These are phyloP conservation scores for Rotaria socialis DNA, from an alignment of 2,888 invertebrate genomes.

Conservation along the genomic window DNA sequence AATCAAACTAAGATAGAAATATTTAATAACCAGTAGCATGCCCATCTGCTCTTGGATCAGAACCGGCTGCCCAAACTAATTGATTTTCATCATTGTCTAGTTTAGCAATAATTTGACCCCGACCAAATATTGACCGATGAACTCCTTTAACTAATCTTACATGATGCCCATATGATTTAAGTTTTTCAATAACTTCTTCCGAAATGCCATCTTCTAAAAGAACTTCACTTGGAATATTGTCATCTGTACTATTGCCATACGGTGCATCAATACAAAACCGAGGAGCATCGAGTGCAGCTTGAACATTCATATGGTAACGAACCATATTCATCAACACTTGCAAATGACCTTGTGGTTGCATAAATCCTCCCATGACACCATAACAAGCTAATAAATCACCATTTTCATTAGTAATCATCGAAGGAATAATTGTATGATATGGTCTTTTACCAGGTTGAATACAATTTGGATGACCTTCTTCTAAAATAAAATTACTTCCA, in stretches of 20 bases:
- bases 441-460: slow-evolving; percentile 55
- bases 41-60: slow-evolving; percentile 56
- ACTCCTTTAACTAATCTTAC: slow-evolving; percentile 49
- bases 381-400: slow-evolving; percentile 54
- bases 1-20: too few relatives aligned
- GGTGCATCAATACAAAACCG: slow-evolving; percentile 50
- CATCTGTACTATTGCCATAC: slow-evolving; percentile 32
- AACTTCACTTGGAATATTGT: slow-evolving; percentile 48
- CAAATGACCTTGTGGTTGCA: slow-evolving; percentile 59
- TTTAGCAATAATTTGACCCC: slow-evolving; percentile 55
- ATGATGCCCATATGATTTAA: slow-evolving; percentile 51
- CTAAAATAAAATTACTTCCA: slow-evolving; percentile 53
- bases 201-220: slow-evolving; percentile 53
- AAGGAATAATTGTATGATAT: slow-evolving; percentile 58
- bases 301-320: slow-evolving; percentile 55
- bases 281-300: slow-evolving; percentile 53
- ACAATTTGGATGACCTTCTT: slow-evolving; percentile 53
- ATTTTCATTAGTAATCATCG: slow-evolving; percentile 53
- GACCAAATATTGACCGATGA: slow-evolving; percentile 52
- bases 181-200: slow-evolving; percentile 48
- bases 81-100: slow-evolving; percentile 48
- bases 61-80: slow-evolving; percentile 51
- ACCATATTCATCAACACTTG: slow-evolving; percentile 57
- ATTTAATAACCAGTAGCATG: slow-evolving; percentile 48
- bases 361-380: slow-evolving; percentile 58